phyloP scores from a whole-genome alignment of 2,797 vertebrate species.

The Eidolon dupreanum region DNA sequence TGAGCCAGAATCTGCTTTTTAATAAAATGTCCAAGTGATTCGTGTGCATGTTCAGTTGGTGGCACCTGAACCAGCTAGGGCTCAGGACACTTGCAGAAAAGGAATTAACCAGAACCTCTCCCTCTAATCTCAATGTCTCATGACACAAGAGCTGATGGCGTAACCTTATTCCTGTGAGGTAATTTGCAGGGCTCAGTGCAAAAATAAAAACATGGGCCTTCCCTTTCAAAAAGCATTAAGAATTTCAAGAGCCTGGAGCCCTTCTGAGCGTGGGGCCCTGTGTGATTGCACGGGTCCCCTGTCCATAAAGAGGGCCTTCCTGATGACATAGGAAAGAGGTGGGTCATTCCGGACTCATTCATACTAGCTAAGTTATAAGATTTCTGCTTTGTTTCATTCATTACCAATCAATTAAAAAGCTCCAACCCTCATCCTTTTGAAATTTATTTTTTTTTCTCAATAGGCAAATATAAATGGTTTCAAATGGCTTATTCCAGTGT shows the following conservation, averaged over 20 bases:
- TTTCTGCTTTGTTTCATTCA: background rate
- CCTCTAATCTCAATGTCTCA: background rate
- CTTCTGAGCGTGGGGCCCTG: background rate
- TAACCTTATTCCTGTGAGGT: background rate
- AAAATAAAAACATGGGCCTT: background rate
- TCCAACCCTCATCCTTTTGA: constrained; percentile 25
- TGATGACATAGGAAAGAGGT: background rate
- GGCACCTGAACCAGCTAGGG: background rate
- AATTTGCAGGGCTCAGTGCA: background rate
- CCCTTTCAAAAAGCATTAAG: background rate
- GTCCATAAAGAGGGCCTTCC: background rate
- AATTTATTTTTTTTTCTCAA: constrained; percentile 61
- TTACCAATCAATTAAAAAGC: constrained; percentile 43
- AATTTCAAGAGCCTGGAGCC: background rate
- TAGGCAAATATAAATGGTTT: constrained; percentile 60
- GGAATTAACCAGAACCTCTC: background rate
- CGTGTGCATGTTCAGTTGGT: rapidly evolving
- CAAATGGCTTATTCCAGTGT: constrained; percentile 55
- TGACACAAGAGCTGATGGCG: background rate
- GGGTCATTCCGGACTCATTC: background rate
- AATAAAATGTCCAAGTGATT: background rate
- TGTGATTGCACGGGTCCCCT: background rate
- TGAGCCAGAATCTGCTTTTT: background rate
- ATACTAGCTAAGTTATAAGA: background rate
- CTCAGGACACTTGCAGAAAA: background rate